phyloP scores from a whole-genome alignment of 2,113 vertebrate genomes.

The Caloenas nicobarica region DNA sequence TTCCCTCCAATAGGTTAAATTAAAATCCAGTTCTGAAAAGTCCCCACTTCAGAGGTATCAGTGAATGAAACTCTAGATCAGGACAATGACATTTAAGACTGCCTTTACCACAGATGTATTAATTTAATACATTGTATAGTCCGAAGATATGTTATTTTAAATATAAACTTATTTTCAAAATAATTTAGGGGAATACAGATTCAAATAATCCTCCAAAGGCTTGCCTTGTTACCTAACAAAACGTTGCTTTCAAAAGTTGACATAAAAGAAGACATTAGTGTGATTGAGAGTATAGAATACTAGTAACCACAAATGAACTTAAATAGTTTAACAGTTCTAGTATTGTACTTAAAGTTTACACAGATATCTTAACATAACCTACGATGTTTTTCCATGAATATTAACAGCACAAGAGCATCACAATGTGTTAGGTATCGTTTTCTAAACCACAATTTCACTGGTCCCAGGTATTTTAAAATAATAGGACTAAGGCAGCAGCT shows the following conservation, averaged over 20 bases:
- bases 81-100: background rate
- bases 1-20: background rate
- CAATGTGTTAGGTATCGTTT: slow-evolving; percentile 37
- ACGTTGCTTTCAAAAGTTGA: background rate
- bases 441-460: slow-evolving; percentile 63
- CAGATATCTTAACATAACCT: slow-evolving; percentile 5
- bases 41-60: background rate
- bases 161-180: background rate
- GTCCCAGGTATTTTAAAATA: slow-evolving; percentile 72
- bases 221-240: slow-evolving; percentile 31
- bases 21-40: slow-evolving; percentile 15
- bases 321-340: slow-evolving; percentile 4
- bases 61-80: background rate
- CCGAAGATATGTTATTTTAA: background rate
- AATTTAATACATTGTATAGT: slow-evolving; percentile 1
- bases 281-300: background rate
- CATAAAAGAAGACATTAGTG: slow-evolving; percentile 8
- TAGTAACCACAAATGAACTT: background rate
- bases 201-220: slow-evolving; percentile 41
- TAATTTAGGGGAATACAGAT: slow-evolving; percentile 33
- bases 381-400: slow-evolving; percentile 6
- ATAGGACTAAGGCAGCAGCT: slow-evolving; percentile 63
- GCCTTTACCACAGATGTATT: background rate
- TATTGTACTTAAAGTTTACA: slow-evolving; percentile 42
- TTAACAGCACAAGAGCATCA: slow-evolving; percentile 56